phyloP scores from a whole-genome alignment of 2,888 invertebrate genomes.

The Drosophila neonasuta region DNA sequence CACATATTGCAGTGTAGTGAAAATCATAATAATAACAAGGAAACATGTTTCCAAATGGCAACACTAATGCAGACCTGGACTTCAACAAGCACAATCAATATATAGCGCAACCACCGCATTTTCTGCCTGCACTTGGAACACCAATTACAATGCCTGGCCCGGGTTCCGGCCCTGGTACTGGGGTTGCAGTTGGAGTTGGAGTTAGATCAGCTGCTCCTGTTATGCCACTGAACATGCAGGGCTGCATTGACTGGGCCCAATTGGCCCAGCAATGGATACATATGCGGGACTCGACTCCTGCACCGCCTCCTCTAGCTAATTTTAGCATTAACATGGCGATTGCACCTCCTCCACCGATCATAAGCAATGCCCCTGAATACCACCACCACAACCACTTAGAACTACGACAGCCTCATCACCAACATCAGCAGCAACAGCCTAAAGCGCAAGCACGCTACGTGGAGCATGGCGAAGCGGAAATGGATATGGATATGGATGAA shows the following conservation, averaged over 20 bases:
- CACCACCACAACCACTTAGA: constrained; percentile 32
- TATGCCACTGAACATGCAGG: constrained; percentile 63
- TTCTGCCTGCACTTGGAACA: constrained; percentile 84
- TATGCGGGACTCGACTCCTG: constrained; percentile 87
- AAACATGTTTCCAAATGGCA: constrained; percentile 79
- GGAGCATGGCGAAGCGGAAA: constrained; percentile 92
- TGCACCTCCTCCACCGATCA: constrained; percentile 84
- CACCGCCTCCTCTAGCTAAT: constrained; percentile 39
- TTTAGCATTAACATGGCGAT: constrained; percentile 83
- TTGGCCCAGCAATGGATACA: constrained; percentile 99
- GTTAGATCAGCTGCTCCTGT: constrained; percentile 22
- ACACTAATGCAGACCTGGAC: constrained; percentile 75
- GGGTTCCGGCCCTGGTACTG: not conserved
- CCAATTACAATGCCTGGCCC: constrained; percentile 12
- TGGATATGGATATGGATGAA: constrained; percentile 88
- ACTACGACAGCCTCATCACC: constrained; percentile 15
- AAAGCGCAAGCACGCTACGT: constrained; percentile 67
- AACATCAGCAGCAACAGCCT: constrained; percentile 23
- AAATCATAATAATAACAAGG: not conserved
- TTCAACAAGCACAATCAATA: constrained; percentile 81
- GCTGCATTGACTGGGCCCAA: constrained; percentile 96
- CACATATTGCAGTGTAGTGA: constrained; percentile 13
- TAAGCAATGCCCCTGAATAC: constrained; percentile 57
- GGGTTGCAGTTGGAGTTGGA: constrained; percentile 10
- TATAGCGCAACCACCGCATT: constrained; percentile 83